Conservation (phyloP, 2,888 invertebrate species). For the Habrosyne pyritoides region DNA sequence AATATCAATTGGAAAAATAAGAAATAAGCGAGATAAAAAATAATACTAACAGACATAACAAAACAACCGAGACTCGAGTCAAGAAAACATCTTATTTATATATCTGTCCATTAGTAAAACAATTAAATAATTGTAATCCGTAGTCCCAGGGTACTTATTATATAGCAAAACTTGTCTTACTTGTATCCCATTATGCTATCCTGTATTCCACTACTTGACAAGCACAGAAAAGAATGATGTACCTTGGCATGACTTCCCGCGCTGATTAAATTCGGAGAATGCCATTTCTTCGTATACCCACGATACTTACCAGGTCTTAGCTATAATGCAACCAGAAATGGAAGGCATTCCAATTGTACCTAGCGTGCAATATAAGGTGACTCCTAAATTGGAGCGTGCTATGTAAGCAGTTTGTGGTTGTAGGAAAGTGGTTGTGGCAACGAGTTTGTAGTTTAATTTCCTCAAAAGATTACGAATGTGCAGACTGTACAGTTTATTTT, state of each 20-base stretch:
- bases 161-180: slow-evolving; percentile 33
- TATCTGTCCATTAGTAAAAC: too few species aligned
- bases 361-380: slow-evolving; percentile 23
- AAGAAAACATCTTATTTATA: too few species aligned
- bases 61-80: too few species aligned
- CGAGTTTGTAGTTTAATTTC: slow-evolving; percentile 58
- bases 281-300: slow-evolving; percentile 42
- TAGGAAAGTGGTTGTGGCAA: slow-evolving; percentile 59
- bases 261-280: slow-evolving; percentile 50
- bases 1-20: too few species aligned
- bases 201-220: slow-evolving; percentile 31
- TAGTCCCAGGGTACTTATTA: neutral
- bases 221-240: slow-evolving; percentile 38
- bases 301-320: slow-evolving; percentile 30
- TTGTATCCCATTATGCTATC: slow-evolving; percentile 45
- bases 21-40: too few species aligned
- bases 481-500: slow-evolving; percentile 25
- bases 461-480: slow-evolving; percentile 45
- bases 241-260: slow-evolving; percentile 46
- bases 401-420: slow-evolving; percentile 47
- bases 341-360: slow-evolving; percentile 26
- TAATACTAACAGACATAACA: too few species aligned
- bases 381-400: slow-evolving; percentile 47
- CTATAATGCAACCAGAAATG: slow-evolving; percentile 39
- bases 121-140: neutral